Percentiles rank a stretch among this genome's conserved stretches.
phyloP scores from a whole-genome alignment of 2,888 invertebrate species.

The Graphium colonna region DNA sequence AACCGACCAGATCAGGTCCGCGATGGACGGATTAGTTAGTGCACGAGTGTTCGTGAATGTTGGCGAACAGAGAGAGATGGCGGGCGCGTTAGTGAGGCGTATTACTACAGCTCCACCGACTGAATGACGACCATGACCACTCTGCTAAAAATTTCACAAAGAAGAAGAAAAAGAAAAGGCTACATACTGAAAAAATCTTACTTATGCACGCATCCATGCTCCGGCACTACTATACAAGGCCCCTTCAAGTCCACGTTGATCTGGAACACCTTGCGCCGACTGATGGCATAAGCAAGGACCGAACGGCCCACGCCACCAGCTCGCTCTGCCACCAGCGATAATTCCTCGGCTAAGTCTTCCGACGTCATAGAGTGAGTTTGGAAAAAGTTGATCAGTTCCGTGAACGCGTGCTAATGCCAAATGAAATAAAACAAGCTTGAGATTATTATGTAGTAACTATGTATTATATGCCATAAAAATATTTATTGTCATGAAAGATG shows the following conservation, averaged over 20 bases:
- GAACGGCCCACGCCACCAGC: slow-evolving; percentile 58
- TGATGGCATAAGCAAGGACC: slow-evolving; percentile 56
- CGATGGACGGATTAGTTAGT: no score
- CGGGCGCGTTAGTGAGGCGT: no score
- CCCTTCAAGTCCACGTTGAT: slow-evolving; percentile 88
- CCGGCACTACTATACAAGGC: slow-evolving; percentile 88
- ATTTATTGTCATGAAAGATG: no score
- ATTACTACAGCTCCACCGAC: no score
- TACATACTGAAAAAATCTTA: slow-evolving; percentile 46
- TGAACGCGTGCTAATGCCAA: slow-evolving; percentile 81
- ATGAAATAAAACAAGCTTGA: neutral
- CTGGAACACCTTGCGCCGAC: slow-evolving; percentile 79
- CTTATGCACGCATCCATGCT: slow-evolving; percentile 85
- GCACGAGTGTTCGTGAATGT: no score
- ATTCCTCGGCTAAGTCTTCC: slow-evolving; percentile 56
- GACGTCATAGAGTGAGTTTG: slow-evolving; percentile 76
- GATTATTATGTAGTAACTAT: neutral
- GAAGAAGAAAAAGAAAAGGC: no score
- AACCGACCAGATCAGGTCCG: no score
- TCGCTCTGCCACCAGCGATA: slow-evolving; percentile 44
- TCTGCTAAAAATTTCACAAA: no score
- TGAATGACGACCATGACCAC: no score
- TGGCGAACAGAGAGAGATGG: no score
- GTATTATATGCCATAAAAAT: no score
- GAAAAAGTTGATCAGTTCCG: slow-evolving; percentile 86